Conservation (phyloP, 2,888 invertebrate species). For the Brenthis daphne region DNA sequence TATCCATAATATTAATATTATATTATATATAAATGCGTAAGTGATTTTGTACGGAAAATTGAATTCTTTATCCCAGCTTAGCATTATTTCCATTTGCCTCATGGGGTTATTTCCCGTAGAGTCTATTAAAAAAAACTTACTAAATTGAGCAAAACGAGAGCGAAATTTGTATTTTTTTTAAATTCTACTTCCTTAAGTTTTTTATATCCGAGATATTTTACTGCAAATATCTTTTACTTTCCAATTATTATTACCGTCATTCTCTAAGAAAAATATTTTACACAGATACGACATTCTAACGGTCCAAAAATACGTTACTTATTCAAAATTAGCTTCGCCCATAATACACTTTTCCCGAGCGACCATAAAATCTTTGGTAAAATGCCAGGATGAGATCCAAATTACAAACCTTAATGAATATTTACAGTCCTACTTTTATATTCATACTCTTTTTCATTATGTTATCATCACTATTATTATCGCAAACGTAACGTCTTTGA, state of each 20-base stretch:
- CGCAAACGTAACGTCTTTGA: background rate
- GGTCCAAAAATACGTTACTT: conserved; percentile 24
- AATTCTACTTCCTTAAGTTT: too few relatives aligned
- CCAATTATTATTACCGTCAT: conserved; percentile 6
- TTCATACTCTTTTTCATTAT: conserved; percentile 34
- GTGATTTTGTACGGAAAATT: too few relatives aligned
- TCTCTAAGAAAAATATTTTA: conserved; percentile 16
- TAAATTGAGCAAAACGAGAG: too few relatives aligned
- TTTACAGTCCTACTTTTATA: conserved; percentile 33
- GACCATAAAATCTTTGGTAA: conserved; percentile 35
- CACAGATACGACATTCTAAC: conserved; percentile 21
- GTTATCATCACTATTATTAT: conserved; percentile 19
- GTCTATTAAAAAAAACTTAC: too few relatives aligned
- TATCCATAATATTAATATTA: too few relatives aligned
- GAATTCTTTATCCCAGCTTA: too few relatives aligned
- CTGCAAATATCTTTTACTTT: background rate
- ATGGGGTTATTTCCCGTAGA: too few relatives aligned
- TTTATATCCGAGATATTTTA: background rate
- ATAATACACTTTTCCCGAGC: conserved; percentile 28
- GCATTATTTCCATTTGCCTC: too few relatives aligned
- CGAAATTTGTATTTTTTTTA: too few relatives aligned
- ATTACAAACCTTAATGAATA: conserved; percentile 37
- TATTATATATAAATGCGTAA: too few relatives aligned
- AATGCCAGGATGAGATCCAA: conserved; percentile 35
- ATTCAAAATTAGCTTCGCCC: conserved; percentile 32